These are phyloP conservation scores for Stichodactyla helianthus DNA, from an alignment of 64 coral and sea anemone genomes.

Conservation along the genomic window DNA sequence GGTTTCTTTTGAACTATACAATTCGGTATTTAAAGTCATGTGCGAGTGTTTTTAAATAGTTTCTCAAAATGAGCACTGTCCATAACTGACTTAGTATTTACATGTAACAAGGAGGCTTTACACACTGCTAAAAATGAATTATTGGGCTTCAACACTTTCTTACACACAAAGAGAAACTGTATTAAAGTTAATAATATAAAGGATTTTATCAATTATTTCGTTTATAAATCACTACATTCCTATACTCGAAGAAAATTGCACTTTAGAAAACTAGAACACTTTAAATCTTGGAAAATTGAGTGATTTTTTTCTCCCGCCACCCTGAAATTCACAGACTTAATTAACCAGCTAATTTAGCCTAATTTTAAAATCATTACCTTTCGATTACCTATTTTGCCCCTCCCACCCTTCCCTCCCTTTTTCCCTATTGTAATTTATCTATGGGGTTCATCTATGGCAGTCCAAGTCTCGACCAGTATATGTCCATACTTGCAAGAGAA, in stretches of 20 bases:
- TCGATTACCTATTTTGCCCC: neutral
- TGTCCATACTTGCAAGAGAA: neutral
- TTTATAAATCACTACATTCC: conserved; percentile 7
- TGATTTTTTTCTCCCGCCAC: neutral
- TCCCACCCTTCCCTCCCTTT: neutral
- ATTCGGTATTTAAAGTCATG: conserved; percentile 8
- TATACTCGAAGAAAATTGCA: neutral
- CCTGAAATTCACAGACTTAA: conserved; percentile 5
- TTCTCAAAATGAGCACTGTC: conserved; percentile 10
- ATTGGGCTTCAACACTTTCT: neutral
- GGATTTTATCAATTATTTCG: neutral
- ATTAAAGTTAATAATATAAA: neutral
- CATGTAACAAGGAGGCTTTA: neutral
- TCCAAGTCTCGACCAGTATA: neutral
- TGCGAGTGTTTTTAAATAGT: conserved; percentile 9
- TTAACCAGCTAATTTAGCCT: neutral
- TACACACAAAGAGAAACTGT: neutral
- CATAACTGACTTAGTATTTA: neutral
- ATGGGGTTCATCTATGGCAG: neutral
- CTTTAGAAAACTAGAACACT: conserved; percentile 20
- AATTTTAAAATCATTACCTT: conserved; percentile 11
- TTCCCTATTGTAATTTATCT: neutral
- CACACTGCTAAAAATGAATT: conserved; percentile 4
- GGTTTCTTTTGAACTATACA: conserved; percentile 1
- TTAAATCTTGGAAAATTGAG: neutral